Conservation (phyloP, 1,140 invertebrate genomes). For the Neuroterus valhalla region DNA sequence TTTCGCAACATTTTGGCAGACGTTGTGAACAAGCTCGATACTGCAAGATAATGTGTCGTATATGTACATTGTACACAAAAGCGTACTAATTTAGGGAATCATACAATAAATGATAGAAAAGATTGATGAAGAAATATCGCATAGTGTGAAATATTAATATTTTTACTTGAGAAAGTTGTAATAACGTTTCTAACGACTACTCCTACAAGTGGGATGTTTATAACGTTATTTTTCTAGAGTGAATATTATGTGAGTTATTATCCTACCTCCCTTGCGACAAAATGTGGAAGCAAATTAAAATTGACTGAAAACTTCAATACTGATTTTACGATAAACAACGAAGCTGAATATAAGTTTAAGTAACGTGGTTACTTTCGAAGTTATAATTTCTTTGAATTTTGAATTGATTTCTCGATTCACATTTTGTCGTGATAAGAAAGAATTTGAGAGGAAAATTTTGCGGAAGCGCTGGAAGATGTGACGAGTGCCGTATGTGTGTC, state of each 20-base stretch:
- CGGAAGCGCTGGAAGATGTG: constrained; percentile 49
- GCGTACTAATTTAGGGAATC: constrained; percentile 29
- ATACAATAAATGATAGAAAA: constrained; percentile 23
- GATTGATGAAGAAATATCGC: constrained; percentile 47
- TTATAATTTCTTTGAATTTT: not conserved
- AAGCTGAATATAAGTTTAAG: too few species aligned
- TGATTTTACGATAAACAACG: not conserved
- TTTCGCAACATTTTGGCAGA: constrained; percentile 10
- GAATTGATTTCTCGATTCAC: constrained; percentile 50
- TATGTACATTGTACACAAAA: constrained; percentile 19
- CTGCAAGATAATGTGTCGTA: not conserved
- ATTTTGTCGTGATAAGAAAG: constrained; percentile 58
- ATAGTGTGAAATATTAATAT: constrained; percentile 67
- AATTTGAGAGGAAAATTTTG: constrained; percentile 39
- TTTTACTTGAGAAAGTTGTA: constrained; percentile 67
- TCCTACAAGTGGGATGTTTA: constrained; percentile 42
- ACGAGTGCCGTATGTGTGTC: constrained; percentile 68
- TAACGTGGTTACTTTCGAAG: too few species aligned
- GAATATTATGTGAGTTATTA: constrained; percentile 55
- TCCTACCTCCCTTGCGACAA: constrained; percentile 33
- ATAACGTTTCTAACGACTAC: constrained; percentile 62
- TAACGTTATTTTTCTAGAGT: constrained; percentile 70
- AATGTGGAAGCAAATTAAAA: constrained; percentile 33
- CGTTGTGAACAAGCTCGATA: constrained; percentile 8
- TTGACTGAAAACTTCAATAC: not conserved